A percentile compares a stretch with the other conserved stretches of the same genome.
These are phyloP conservation scores for Semnopithecus entellus DNA, from an alignment of 2,113 vertebrate species.

Conservation along the genomic window DNA sequence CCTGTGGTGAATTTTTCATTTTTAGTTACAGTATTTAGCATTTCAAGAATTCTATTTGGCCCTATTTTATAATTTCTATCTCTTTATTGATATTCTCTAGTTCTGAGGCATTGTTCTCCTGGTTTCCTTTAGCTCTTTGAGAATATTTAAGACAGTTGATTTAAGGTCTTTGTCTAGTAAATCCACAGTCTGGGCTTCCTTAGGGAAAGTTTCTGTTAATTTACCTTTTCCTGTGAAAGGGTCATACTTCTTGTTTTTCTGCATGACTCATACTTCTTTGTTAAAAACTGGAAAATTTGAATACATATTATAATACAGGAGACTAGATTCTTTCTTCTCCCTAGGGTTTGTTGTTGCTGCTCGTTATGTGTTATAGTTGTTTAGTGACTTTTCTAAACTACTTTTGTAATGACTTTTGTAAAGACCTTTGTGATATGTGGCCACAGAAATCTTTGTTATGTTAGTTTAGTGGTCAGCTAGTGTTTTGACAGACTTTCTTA, in stretches of 20 bases:
- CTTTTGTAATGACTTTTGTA: neutral
- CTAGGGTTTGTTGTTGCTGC: neutral
- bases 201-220: neutral
- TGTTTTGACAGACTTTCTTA: neutral
- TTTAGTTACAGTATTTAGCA: too few species aligned
- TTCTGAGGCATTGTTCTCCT: too few species aligned
- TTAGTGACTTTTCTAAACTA: neutral
- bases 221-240: neutral
- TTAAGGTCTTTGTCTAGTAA: neutral
- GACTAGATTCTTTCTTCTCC: neutral
- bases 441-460: neutral
- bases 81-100: too few species aligned
- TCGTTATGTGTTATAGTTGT: neutral
- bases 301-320: neutral
- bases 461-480: neutral
- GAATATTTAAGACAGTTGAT: neutral
- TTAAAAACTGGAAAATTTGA: neutral
- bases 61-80: too few species aligned
- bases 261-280: neutral
- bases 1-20: too few species aligned
- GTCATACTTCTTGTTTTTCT: neutral
- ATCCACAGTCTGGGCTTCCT: neutral
- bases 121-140: neutral
- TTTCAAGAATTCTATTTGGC: too few species aligned
- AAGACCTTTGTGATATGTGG: neutral